These are phyloP conservation scores for Lophotriccus pileatus DNA, from an alignment of 2,797 vertebrate species.

Conservation along the genomic window DNA sequence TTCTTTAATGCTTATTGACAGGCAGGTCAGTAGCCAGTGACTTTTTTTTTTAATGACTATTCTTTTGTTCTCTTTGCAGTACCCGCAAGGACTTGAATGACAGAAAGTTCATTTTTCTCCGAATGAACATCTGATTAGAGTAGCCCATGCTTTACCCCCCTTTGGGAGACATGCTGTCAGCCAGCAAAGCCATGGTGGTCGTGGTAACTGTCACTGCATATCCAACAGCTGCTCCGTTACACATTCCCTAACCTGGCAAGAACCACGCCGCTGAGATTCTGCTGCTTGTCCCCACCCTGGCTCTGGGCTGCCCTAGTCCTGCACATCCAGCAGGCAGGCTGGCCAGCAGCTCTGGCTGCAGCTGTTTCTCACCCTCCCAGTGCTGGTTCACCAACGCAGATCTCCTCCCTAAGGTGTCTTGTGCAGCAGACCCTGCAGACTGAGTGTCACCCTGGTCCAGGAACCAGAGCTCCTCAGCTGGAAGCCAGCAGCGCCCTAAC, in stretches of 20 bases:
- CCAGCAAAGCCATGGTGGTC: conserved; percentile 53
- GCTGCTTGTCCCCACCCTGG: not conserved
- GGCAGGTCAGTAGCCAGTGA: conserved; percentile 36
- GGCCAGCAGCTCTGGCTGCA: not conserved
- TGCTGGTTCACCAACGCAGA: not conserved
- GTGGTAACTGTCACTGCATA: conserved; percentile 52
- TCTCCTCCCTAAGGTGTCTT: not conserved
- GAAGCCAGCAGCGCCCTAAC: not conserved
- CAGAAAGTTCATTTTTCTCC: conserved; percentile 63
- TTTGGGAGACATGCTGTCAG: conserved; percentile 63
- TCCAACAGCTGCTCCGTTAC: conserved; percentile 59
- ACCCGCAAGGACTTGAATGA: conserved; percentile 48
- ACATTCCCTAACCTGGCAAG: conserved; percentile 64
- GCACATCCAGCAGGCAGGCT: not conserved
- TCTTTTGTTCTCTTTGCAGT: conserved; percentile 54
- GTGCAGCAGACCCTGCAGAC: not conserved
- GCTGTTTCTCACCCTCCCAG: not conserved
- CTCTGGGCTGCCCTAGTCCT: not conserved
- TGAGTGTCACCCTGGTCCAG: not conserved
- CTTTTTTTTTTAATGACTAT: conserved; percentile 28
- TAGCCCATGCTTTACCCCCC: conserved; percentile 43
- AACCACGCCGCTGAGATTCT: not conserved
- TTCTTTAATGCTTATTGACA: conserved; percentile 49
- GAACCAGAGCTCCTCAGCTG: not conserved
- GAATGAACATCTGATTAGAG: conserved; percentile 63